Evolutionary conservation across 2,888 invertebrate species (phyloP).

Genomic region (Eupithecia pulchellata): DNA sequence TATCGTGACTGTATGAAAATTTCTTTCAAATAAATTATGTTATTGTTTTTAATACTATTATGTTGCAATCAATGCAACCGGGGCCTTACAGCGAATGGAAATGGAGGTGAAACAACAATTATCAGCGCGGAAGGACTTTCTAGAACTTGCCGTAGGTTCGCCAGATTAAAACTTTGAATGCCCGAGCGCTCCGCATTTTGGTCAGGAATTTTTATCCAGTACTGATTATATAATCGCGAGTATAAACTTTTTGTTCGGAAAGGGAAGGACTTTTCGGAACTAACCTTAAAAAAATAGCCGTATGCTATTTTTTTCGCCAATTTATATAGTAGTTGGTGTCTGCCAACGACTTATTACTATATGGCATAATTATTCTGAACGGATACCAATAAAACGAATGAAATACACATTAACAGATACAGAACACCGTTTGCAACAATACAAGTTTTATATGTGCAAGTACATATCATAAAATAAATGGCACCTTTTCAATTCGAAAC

Average conservation of each 20-base stretch:
- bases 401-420: not conserved
- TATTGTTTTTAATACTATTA: not conserved
- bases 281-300: not conserved
- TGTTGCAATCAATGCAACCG: not conserved
- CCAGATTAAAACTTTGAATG: not conserved
- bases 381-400: too few relatives aligned
- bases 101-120: not conserved
- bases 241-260: not conserved
- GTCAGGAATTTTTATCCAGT: not conserved
- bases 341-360: too few relatives aligned
- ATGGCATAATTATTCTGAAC: too few relatives aligned
- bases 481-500: not conserved
- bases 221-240: not conserved
- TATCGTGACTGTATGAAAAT: not conserved
- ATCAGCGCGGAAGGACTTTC: not conserved
- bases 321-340: too few relatives aligned
- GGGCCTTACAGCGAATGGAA: not conserved
- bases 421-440: not conserved
- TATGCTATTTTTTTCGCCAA: too few relatives aligned
- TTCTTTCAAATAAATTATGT: not conserved
- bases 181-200: not conserved
- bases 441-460: too few relatives aligned
- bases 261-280: not conserved
- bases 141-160: not conserved
- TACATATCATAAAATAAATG: not conserved